A percentile compares a stretch with the other conserved stretches of the same genome.
Evolutionary conservation across 1,140 invertebrate species (phyloP).

Genomic region (Hyles euphorbiae): DNA sequence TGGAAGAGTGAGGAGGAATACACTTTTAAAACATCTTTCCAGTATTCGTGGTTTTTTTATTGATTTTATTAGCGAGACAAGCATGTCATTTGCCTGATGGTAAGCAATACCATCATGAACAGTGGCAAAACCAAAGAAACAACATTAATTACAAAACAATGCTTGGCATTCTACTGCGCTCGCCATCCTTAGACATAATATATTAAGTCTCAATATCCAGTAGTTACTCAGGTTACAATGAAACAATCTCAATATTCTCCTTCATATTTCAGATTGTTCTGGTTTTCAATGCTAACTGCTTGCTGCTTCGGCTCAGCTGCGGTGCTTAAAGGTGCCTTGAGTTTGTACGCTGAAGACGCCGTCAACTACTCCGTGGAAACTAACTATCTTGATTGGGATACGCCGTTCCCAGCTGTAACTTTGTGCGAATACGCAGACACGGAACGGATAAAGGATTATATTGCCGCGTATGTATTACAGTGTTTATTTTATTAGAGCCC

Average conservation of each 20-base stretch:
- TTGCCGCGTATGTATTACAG: constrained; percentile 24
- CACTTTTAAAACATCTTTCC: too few relatives aligned
- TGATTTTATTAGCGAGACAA: too few relatives aligned
- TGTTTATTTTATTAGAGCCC: too few relatives aligned
- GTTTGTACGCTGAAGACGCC: constrained; percentile 33
- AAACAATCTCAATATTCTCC: neutral
- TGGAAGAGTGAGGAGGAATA: too few relatives aligned
- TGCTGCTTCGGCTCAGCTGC: constrained; percentile 33
- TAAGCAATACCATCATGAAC: too few relatives aligned
- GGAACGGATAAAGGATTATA: constrained; percentile 62
- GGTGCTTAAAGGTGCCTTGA: constrained; percentile 36
- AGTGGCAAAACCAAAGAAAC: too few relatives aligned
- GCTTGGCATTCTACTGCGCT: too few relatives aligned
- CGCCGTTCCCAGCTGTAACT: constrained; percentile 79
- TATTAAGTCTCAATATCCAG: too few relatives aligned
- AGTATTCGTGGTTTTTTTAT: too few relatives aligned
- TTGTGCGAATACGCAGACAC: constrained; percentile 77
- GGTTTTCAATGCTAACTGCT: constrained; percentile 32
- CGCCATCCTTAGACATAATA: too few relatives aligned
- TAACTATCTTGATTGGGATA: constrained; percentile 80
- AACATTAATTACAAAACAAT: too few relatives aligned
- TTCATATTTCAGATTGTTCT: constrained; percentile 44
- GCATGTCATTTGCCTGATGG: too few relatives aligned
- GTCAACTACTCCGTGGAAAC: constrained; percentile 75
- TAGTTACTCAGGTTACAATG: neutral